Conservation (phyloP, 1,140 invertebrate genomes). For the Cydia pomonella region DNA sequence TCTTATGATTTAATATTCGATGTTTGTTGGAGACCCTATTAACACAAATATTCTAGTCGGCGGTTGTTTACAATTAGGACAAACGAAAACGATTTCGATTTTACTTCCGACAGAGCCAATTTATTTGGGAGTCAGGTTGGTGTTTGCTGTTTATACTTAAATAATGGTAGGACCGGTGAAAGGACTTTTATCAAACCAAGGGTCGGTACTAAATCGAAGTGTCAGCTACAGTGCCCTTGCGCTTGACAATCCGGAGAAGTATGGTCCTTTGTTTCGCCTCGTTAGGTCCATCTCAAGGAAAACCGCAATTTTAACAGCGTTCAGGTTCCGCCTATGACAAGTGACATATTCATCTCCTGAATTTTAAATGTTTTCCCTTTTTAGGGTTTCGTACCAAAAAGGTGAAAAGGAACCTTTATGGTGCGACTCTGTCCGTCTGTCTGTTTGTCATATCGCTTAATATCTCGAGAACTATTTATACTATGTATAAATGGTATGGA, state of each 20-base stretch:
- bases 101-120: conserved; percentile 28
- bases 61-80: conserved; percentile 24
- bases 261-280: conserved; percentile 55
- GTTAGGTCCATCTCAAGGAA: conserved; percentile 14
- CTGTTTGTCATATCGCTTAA: too few species aligned
- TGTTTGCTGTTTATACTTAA: conserved; percentile 40
- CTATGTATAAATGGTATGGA: too few species aligned
- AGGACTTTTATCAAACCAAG: conserved; percentile 69
- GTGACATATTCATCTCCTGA: neutral
- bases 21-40: conserved; percentile 19
- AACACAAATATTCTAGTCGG: conserved; percentile 1
- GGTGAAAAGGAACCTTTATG: too few species aligned
- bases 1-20: neutral
- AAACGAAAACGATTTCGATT: conserved; percentile 27
- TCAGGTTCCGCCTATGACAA: neutral
- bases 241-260: conserved; percentile 69
- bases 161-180: conserved; percentile 54
- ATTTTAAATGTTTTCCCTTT: neutral
- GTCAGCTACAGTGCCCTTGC: conserved; percentile 62
- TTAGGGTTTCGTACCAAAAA: too few species aligned
- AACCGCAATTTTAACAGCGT: conserved; percentile 7
- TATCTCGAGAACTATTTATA: too few species aligned
- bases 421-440: too few species aligned
- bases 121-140: conserved; percentile 16
- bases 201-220: conserved; percentile 73